Percentiles rank a stretch among this genome's conserved stretches.
These are phyloP conservation scores for Heliocidaris tuberculata DNA, from an alignment of 35 echinoderm and acorn worm genomes.

Conservation along the genomic window DNA sequence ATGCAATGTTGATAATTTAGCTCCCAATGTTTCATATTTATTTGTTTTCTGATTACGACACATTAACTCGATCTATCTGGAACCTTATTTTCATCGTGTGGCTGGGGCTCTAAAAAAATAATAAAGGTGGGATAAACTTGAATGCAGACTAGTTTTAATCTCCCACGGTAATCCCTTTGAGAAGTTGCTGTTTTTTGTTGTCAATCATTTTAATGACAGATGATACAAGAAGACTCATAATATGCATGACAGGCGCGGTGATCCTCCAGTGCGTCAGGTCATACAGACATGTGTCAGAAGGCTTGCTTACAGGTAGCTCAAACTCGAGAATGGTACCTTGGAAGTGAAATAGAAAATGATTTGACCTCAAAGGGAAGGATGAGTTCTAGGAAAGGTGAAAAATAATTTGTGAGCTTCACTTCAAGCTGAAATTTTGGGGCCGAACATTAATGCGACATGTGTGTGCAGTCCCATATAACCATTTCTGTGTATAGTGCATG, in stretches of 20 bases:
- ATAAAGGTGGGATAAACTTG: not conserved
- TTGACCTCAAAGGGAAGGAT: not conserved
- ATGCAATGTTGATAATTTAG: too few species aligned
- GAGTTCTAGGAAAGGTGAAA: too few species aligned
- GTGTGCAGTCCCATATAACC: too few species aligned
- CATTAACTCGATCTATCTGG: too few species aligned
- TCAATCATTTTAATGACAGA: not conserved
- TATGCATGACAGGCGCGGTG: not conserved
- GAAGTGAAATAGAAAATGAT: not conserved
- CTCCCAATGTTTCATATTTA: too few species aligned
- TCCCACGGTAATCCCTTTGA: not conserved
- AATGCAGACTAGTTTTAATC: not conserved
- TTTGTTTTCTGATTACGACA: too few species aligned
- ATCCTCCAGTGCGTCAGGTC: not conserved
- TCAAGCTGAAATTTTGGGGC: too few species aligned
- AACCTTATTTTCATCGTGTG: too few species aligned
- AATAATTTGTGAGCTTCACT: too few species aligned
- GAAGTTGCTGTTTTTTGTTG: not conserved
- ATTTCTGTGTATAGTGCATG: too few species aligned
- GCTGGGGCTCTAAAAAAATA: too few species aligned
- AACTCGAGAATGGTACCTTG: not conserved
- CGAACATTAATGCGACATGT: too few species aligned
- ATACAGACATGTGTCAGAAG: not conserved
- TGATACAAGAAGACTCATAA: not conserved
- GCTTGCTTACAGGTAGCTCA: not conserved